Conservation (phyloP, 2,113 vertebrate species). For the Varanus komodoensis region DNA sequence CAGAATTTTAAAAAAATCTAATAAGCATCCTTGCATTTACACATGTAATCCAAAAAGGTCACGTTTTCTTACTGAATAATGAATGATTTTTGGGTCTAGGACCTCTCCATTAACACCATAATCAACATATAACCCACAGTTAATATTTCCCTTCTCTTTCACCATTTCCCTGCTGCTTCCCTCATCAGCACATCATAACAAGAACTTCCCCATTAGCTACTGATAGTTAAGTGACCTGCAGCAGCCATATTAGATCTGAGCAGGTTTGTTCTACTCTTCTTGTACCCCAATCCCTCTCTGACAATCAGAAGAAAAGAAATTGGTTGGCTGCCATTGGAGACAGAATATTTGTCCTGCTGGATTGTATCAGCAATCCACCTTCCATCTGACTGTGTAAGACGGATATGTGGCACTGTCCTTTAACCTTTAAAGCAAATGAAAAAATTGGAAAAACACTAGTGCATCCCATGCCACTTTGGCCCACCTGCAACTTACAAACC, state of each 20-base stretch:
- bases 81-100: not conserved
- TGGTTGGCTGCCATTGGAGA: not conserved
- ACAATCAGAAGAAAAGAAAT: not conserved
- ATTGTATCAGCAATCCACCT: too few species aligned
- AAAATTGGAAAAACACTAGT: not conserved
- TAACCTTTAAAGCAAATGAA: not conserved
- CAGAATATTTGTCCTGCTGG: not conserved
- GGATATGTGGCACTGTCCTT: too few species aligned
- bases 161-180: not conserved
- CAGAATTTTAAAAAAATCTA: constrained; percentile 73
- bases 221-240: not conserved
- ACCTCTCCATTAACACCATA: not conserved
- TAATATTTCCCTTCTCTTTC: not conserved
- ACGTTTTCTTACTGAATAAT: not conserved
- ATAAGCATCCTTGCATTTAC: constrained; percentile 37
- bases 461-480: not conserved
- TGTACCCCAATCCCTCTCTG: not conserved
- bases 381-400: not conserved
- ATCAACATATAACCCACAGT: not conserved
- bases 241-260: not conserved
- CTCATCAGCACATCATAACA: not conserved
- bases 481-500: not conserved
- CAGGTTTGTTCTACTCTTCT: not conserved
- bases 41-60: not conserved
- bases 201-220: not conserved